A percentile compares a stretch with the other conserved stretches of the same genome.
phyloP scores from a whole-genome alignment of 2,888 invertebrate species.

The Cataglyphis albicans region DNA sequence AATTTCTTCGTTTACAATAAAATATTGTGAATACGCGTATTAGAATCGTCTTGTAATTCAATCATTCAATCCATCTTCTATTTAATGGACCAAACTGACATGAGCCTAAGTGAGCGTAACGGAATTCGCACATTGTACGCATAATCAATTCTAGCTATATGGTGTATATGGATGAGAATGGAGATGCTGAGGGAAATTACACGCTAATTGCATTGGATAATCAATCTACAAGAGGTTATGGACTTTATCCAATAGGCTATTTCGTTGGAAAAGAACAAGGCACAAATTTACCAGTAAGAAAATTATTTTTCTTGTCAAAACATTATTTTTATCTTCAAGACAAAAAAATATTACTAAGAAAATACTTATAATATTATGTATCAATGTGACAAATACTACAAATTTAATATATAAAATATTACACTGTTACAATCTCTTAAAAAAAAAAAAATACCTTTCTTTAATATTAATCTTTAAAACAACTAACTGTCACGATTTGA shows the following conservation, averaged over 20 bases:
- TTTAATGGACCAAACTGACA: background rate
- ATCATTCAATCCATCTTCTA: background rate
- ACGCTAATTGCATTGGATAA: constrained; percentile 89
- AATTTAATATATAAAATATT: background rate
- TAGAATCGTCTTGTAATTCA: background rate
- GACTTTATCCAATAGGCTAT: constrained; percentile 93
- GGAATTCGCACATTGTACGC: constrained; percentile 36
- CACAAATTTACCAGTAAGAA: constrained; percentile 92
- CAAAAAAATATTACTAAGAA: background rate
- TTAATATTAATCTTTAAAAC: background rate
- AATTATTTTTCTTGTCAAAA: background rate
- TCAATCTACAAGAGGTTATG: constrained; percentile 86
- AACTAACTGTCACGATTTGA: background rate
- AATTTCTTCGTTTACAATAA: background rate
- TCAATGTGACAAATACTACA: background rate
- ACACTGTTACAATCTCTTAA: background rate
- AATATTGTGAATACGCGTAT: background rate
- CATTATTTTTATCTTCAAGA: background rate
- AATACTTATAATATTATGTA: background rate
- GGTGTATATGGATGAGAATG: constrained; percentile 96
- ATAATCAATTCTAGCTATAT: constrained; percentile 89
- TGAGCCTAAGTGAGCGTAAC: constrained; percentile 13
- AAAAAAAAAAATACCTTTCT: background rate
- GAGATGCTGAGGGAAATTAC: constrained; percentile 97
- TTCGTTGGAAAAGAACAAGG: constrained; percentile 89